phyloP scores from a whole-genome alignment of 2,113 vertebrate species.

The Antigone vipio region DNA sequence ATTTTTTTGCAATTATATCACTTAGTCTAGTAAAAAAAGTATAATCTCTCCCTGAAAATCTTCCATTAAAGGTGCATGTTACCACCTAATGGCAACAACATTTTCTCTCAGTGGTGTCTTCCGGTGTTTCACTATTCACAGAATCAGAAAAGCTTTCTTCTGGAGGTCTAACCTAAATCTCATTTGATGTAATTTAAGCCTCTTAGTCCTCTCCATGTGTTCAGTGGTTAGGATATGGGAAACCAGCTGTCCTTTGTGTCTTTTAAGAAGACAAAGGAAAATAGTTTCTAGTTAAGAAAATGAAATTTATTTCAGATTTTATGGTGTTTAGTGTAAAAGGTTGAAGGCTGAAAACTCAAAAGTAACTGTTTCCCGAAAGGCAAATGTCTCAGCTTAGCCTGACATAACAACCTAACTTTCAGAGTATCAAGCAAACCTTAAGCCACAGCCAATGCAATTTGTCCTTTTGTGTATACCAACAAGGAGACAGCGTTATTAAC shows the following conservation, averaged over 20 bases:
- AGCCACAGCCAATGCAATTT: background rate
- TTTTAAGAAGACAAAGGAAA: background rate
- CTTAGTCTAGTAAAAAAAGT: background rate
- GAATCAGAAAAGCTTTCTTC: background rate
- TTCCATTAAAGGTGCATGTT: background rate
- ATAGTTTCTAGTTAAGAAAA: background rate
- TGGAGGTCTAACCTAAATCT: background rate
- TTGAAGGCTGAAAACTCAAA: background rate
- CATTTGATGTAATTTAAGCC: background rate
- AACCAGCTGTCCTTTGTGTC: background rate
- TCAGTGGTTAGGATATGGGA: background rate
- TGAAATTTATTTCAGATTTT: background rate
- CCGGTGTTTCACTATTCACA: background rate
- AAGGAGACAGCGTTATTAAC: background rate
- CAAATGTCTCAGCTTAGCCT: background rate
- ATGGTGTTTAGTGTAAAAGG: background rate
- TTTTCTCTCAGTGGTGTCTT: background rate
- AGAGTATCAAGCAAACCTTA: background rate
- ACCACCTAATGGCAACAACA: background rate
- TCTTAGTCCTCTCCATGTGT: background rate
- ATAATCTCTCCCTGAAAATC: background rate
- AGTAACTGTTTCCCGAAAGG: background rate
- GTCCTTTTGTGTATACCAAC: background rate
- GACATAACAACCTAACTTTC: background rate
- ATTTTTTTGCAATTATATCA: background rate